A percentile compares a stretch with the other conserved stretches of the same genome.
Evolutionary conservation across 2,797 vertebrate species (phyloP).

Genomic region (Lepidocolaptes lacrymiger): DNA sequence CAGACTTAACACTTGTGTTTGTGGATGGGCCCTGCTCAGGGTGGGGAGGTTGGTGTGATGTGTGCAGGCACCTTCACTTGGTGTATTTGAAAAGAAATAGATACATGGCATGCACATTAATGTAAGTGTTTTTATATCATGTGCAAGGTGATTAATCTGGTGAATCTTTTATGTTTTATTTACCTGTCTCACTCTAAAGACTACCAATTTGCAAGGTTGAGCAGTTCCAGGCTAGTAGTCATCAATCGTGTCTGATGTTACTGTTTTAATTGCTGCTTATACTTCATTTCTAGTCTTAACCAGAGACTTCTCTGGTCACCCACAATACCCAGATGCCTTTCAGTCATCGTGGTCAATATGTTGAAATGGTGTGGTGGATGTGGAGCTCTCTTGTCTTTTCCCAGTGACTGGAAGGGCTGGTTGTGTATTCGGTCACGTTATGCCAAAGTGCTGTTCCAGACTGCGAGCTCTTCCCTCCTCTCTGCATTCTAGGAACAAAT

Average conservation of each 20-base stretch:
- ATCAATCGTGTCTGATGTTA: not conserved
- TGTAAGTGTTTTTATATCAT: not conserved
- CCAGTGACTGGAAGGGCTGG: not conserved
- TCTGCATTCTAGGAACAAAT: not conserved
- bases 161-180: not conserved
- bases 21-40: not conserved
- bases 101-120: not conserved
- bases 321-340: not conserved
- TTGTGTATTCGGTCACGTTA: accelerated
- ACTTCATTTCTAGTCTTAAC: not conserved
- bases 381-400: not conserved
- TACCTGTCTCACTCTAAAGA: not conserved
- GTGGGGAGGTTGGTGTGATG: not conserved
- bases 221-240: not conserved
- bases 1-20: accelerated
- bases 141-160: not conserved
- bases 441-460: accelerated
- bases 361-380: not conserved
- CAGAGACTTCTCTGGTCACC: not conserved
- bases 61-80: not conserved
- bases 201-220: not conserved
- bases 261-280: not conserved
- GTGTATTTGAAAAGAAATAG: not conserved
- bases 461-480: not conserved
- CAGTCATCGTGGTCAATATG: not conserved